Evolutionary conservation across 2,113 vertebrate genomes (phyloP).

Genomic region (Triplophysa siluroides): DNA sequence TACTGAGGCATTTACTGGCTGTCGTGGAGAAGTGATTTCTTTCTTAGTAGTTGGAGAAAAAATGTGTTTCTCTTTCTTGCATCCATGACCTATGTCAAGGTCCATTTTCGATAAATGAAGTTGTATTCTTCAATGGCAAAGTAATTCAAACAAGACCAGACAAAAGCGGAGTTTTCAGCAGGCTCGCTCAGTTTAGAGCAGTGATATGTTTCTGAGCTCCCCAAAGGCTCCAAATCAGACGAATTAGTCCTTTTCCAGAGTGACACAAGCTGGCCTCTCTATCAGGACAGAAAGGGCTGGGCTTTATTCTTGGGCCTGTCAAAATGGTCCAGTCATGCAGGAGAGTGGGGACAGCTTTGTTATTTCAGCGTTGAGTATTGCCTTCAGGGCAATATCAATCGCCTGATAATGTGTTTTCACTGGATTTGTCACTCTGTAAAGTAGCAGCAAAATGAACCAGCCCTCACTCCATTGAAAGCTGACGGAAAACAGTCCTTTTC

Average conservation of each 20-base stretch:
- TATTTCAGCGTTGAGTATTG: constrained; percentile 32
- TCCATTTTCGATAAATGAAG: constrained; percentile 9
- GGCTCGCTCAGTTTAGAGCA: constrained; percentile 33
- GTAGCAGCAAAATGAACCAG: constrained; percentile 54
- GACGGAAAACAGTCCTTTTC: constrained; percentile 43
- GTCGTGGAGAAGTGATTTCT: background rate
- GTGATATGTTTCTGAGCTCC: constrained; percentile 63
- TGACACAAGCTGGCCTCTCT: constrained; percentile 58
- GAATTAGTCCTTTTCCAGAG: constrained; percentile 55
- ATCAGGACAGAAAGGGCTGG: constrained; percentile 44
- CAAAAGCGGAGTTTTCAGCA: background rate
- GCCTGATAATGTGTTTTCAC: constrained; percentile 36
- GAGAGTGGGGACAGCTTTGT: constrained; percentile 33
- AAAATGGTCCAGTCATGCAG: constrained; percentile 2
- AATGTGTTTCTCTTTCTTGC: background rate
- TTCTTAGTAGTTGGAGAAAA: background rate
- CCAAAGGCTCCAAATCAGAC: constrained; percentile 62
- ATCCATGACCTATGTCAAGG: background rate
- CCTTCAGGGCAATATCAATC: constrained; percentile 15
- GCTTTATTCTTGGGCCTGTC: constrained; percentile 44
- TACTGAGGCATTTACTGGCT: background rate
- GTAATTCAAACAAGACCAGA: background rate
- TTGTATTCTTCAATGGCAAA: background rate
- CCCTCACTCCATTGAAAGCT: constrained; percentile 53
- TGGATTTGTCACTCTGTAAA: constrained; percentile 59